These are phyloP conservation scores for Malthinus seriepunctatus DNA, from an alignment of 2,888 invertebrate genomes.

Conservation along the genomic window DNA sequence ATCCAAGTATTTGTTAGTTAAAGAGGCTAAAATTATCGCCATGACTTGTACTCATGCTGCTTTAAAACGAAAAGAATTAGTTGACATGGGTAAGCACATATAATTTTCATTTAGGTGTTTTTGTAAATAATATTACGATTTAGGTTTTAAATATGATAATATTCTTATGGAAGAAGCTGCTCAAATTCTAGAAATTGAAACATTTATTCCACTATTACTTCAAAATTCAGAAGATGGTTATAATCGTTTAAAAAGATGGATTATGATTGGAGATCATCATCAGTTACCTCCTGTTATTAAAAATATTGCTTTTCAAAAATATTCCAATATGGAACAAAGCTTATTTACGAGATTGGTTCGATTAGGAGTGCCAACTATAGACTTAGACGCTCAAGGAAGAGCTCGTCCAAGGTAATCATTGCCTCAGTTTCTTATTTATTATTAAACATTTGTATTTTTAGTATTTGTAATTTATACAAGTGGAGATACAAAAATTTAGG, in stretches of 20 bases:
- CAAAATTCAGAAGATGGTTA: constrained; percentile 98
- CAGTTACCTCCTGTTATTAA: constrained; percentile 99
- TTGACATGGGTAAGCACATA: constrained; percentile 74
- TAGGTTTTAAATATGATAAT: constrained; percentile 95
- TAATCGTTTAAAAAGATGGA: constrained; percentile 97
- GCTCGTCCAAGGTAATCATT: constrained; percentile 73
- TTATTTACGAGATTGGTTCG: constrained; percentile 95
- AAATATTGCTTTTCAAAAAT: constrained; percentile 99
- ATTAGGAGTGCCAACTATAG: constrained; percentile 95
- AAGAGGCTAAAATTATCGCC: constrained; percentile 99
- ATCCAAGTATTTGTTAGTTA: constrained; percentile 94
- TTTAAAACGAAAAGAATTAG: constrained; percentile 92
- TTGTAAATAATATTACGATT: neutral
- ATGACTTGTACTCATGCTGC: constrained; percentile 99
- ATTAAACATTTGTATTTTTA: constrained; percentile 43
- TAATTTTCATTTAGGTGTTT: neutral
- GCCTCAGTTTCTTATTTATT: neutral
- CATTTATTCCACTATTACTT: constrained; percentile 96
- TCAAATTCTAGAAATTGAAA: constrained; percentile 99
- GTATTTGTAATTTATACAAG: constrained; percentile 91
- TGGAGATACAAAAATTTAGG: constrained; percentile 97
- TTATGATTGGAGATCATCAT: constrained; percentile 99
- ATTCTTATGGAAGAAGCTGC: constrained; percentile 99
- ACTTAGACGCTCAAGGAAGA: constrained; percentile 97
- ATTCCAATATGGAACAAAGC: constrained; percentile 99